phyloP scores from a whole-genome alignment of 2,113 vertebrate species.

The Tiliqua scincoides region DNA sequence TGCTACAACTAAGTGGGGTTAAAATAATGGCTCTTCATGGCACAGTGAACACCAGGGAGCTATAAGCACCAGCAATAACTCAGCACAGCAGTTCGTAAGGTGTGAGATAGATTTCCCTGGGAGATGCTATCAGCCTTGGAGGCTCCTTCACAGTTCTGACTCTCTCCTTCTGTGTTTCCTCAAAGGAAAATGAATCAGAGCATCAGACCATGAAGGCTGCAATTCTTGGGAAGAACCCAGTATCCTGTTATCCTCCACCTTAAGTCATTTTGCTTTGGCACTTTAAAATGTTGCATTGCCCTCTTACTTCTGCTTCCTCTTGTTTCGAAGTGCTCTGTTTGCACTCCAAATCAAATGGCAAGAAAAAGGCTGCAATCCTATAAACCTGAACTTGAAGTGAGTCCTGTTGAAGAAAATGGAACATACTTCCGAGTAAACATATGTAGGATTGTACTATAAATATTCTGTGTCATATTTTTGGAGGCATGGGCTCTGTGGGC shows the following conservation, averaged over 20 bases:
- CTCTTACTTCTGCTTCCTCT: background rate
- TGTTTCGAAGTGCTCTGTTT: background rate
- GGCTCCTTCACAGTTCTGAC: background rate
- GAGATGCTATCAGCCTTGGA: background rate
- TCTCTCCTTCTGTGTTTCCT: background rate
- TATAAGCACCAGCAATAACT: background rate
- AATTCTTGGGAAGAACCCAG: background rate
- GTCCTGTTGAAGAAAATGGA: too few relatives aligned
- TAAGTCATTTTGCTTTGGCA: background rate
- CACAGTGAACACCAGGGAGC: background rate
- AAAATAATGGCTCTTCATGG: slow-evolving; percentile 44
- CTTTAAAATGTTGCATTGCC: background rate
- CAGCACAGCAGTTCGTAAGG: background rate
- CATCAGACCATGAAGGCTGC: background rate
- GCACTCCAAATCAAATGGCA: background rate
- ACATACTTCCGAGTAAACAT: too few relatives aligned
- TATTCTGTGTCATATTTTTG: background rate
- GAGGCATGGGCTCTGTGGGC: background rate
- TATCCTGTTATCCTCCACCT: background rate
- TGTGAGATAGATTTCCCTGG: background rate
- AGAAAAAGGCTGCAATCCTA: background rate
- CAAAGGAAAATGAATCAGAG: background rate
- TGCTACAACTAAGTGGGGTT: slow-evolving; percentile 35
- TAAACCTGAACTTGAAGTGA: too few relatives aligned
- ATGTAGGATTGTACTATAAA: too few relatives aligned